Conservation (phyloP, 2,113 vertebrate species). For the Anser brachyrhynchus region DNA sequence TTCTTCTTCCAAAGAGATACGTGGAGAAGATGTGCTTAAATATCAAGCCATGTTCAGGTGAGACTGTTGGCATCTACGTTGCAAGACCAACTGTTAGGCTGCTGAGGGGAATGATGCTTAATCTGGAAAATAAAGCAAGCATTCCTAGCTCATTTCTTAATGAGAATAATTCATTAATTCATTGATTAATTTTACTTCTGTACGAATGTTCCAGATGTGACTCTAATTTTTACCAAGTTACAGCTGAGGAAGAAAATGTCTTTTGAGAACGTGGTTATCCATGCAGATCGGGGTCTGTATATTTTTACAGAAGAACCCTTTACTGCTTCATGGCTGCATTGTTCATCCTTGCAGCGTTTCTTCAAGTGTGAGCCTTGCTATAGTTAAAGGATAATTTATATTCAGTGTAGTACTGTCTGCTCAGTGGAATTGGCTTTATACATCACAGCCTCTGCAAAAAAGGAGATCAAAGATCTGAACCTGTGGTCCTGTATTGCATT, state of each 20-base stretch:
- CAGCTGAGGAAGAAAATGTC: background rate
- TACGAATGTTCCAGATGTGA: background rate
- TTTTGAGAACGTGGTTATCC: constrained; percentile 1
- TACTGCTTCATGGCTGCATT: constrained; percentile 33
- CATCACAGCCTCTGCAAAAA: constrained; percentile 70
- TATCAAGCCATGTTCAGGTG: constrained; percentile 50
- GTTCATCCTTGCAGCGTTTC: constrained; percentile 54
- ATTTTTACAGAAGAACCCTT: constrained; percentile 34
- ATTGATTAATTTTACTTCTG: background rate
- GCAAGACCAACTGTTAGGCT: constrained; percentile 21
- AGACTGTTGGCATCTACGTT: constrained; percentile 38
- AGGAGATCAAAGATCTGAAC: constrained; percentile 76
- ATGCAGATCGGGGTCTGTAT: constrained; percentile 16
- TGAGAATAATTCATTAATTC: background rate
- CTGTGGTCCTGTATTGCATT: constrained; percentile 64
- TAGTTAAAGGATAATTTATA: constrained; percentile 74
- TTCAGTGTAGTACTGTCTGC: constrained; percentile 69
- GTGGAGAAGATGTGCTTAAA: constrained; percentile 57
- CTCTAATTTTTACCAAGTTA: background rate
- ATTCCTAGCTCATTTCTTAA: background rate
- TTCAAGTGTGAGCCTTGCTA: constrained; percentile 51
- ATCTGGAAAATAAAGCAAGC: constrained; percentile 25
- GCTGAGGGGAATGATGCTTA: constrained; percentile 23
- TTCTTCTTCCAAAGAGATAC: constrained; percentile 43
- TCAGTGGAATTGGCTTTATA: constrained; percentile 76